Percentiles rank a stretch among this genome's conserved stretches.
phyloP scores from a whole-genome alignment of 2,113 vertebrate species.

The Proteles cristata region DNA sequence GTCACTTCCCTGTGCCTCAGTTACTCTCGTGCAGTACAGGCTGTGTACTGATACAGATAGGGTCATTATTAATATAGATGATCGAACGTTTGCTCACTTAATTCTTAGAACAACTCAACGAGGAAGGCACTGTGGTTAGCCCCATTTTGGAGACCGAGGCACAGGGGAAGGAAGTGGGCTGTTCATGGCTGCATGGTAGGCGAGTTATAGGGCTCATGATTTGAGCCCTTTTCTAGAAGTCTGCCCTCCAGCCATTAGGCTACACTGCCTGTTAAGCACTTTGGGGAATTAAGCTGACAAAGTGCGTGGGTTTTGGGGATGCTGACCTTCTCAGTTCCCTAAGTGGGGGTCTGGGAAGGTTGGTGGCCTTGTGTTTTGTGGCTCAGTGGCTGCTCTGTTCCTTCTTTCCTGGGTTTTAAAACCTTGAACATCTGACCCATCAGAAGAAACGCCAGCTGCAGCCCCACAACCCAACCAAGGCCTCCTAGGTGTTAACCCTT shows the following conservation, averaged over 20 bases:
- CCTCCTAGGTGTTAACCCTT: background rate
- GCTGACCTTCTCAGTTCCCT: background rate
- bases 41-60: background rate
- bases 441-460: background rate
- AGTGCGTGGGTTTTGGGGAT: background rate
- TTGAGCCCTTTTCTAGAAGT: background rate
- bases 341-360: background rate
- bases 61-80: background rate
- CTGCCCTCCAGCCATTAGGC: accelerated
- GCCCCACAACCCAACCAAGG: background rate
- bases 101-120: background rate
- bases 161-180: background rate
- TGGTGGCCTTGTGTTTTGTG: background rate
- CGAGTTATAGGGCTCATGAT: background rate
- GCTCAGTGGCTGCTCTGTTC: background rate
- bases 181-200: accelerated
- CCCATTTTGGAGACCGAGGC: background rate
- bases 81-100: background rate
- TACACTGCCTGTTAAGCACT: accelerated
- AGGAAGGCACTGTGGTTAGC: background rate
- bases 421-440: background rate
- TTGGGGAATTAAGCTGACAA: too few relatives aligned
- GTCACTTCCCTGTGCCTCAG: background rate
- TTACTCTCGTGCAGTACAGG: background rate
- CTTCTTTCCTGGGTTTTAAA: background rate